Evolutionary conservation across 2,888 invertebrate species (phyloP).

Genomic region (Drosophila anomalata): DNA sequence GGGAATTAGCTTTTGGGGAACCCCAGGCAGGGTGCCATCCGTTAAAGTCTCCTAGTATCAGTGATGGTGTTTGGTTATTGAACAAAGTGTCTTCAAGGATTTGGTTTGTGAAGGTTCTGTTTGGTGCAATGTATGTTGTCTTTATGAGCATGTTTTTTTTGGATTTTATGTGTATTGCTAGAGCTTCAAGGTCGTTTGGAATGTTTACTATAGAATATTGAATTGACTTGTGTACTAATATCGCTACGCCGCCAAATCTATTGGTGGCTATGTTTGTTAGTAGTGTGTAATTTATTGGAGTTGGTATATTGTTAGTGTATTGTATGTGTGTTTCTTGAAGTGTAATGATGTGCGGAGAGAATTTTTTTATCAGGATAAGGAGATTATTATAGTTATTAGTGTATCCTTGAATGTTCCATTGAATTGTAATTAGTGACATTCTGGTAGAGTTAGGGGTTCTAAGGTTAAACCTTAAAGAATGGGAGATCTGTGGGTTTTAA

Average conservation of each 20-base stretch:
- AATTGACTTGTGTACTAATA: constrained; percentile 37
- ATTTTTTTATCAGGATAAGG: constrained; percentile 14
- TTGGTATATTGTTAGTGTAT: no score
- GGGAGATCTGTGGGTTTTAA: constrained; percentile 11
- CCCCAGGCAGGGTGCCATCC: constrained; percentile 13
- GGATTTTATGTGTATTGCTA: constrained; percentile 16
- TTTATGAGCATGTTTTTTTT: constrained; percentile 8
- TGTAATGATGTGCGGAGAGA: constrained; percentile 10
- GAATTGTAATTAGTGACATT: no score
- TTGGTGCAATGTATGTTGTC: constrained; percentile 15
- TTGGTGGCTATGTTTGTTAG: no score
- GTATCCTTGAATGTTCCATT: constrained; percentile 7
- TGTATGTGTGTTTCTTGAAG: not conserved
- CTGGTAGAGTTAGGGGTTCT: not conserved
- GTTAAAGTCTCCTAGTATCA: constrained; percentile 13
- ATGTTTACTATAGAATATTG: constrained; percentile 9
- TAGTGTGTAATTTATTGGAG: no score
- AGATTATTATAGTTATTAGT: constrained; percentile 11
- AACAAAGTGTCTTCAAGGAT: constrained; percentile 9
- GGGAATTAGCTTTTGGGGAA: not conserved
- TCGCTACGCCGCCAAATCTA: not conserved
- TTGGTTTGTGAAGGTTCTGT: constrained; percentile 9
- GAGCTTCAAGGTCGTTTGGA: constrained; percentile 10
- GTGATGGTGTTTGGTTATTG: constrained; percentile 12
- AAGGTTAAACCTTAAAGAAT: not conserved